These are phyloP conservation scores for Ips typographus DNA, from an alignment of 1,140 invertebrate species.

Conservation along the genomic window DNA sequence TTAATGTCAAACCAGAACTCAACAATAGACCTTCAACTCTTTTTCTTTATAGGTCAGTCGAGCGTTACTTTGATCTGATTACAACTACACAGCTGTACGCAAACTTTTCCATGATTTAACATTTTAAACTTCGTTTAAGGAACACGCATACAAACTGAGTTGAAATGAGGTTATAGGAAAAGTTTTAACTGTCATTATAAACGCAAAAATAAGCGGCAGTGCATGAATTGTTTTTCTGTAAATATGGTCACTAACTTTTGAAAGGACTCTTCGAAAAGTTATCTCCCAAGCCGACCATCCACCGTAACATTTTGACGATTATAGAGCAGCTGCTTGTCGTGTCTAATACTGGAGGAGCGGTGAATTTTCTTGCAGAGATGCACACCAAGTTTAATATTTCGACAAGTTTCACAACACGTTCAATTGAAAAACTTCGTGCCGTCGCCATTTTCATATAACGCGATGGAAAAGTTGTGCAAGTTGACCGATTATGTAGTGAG, in stretches of 20 bases:
- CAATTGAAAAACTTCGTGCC: slow-evolving; percentile 13
- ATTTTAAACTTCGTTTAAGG: no score
- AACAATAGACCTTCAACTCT: no score
- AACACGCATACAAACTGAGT: no score
- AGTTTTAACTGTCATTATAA: no score
- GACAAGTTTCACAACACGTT: slow-evolving; percentile 15
- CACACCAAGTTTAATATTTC: slow-evolving; percentile 19
- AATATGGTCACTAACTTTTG: background rate
- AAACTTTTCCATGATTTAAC: no score
- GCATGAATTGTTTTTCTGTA: no score
- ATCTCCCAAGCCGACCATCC: background rate
- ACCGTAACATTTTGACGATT: background rate
- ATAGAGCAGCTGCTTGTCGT: slow-evolving; percentile 13
- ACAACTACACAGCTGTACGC: no score
- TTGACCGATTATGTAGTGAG: slow-evolving; percentile 13
- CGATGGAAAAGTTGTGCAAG: slow-evolving; percentile 11
- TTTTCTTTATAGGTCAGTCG: no score
- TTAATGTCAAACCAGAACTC: no score
- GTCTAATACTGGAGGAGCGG: slow-evolving; percentile 9
- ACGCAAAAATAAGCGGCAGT: no score
- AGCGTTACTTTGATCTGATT: no score
- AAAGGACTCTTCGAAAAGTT: background rate
- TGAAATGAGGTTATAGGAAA: no score
- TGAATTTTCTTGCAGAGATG: slow-evolving; percentile 6
- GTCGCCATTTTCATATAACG: slow-evolving; percentile 8